Percentiles rank a stretch among this genome's conserved stretches.
phyloP scores from a whole-genome alignment of 2,797 vertebrate genomes.

The Xiphorhynchus erythropygius region DNA sequence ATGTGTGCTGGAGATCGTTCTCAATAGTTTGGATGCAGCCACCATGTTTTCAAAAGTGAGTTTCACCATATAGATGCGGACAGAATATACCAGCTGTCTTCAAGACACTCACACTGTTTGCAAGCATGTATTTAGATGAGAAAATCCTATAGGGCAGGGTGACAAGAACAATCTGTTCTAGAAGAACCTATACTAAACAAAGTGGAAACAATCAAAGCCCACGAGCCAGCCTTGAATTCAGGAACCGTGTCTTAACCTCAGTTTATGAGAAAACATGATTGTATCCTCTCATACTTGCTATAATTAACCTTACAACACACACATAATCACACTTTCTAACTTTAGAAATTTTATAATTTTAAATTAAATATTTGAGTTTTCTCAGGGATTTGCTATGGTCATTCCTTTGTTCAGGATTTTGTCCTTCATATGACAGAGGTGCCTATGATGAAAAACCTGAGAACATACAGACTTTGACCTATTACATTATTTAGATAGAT shows the following conservation, averaged over 20 bases:
- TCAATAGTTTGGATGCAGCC: neutral
- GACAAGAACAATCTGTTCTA: neutral
- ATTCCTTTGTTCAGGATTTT: neutral
- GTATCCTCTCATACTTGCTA: neutral
- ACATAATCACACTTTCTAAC: neutral
- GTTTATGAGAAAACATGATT: neutral
- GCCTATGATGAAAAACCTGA: neutral
- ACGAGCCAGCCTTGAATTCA: neutral
- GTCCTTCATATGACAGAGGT: neutral
- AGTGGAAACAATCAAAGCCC: neutral
- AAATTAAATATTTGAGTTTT: neutral
- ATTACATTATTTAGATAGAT: neutral
- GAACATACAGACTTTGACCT: neutral
- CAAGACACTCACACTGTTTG: neutral
- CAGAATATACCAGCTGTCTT: neutral
- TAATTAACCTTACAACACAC: neutral
- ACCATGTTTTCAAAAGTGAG: neutral
- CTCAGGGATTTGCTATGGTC: neutral
- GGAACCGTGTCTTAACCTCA: neutral
- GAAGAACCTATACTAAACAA: neutral
- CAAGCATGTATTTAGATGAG: neutral
- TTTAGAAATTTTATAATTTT: neutral
- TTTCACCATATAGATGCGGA: neutral
- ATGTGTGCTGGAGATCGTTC: neutral
- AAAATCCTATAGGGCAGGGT: neutral